Evolutionary conservation across 2,113 vertebrate species (phyloP).

Genomic region (Anolis sagrei): DNA sequence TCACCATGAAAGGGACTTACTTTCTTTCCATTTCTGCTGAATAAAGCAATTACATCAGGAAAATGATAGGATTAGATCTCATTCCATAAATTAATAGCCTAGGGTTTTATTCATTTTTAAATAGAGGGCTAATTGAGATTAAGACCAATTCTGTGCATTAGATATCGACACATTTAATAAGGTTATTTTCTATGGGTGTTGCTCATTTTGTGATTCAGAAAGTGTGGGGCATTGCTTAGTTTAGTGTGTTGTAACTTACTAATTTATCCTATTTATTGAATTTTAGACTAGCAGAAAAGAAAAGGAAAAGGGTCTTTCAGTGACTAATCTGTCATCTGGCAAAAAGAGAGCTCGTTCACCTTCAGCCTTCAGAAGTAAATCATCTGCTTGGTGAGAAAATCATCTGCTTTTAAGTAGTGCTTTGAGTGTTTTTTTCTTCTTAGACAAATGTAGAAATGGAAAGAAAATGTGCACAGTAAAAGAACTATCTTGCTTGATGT

Average conservation of each 20-base stretch:
- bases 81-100: background rate
- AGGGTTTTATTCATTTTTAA: background rate
- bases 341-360: constrained; percentile 81
- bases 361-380: constrained; percentile 80
- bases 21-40: too few species aligned
- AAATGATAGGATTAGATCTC: too few species aligned
- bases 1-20: too few species aligned
- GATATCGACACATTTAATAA: background rate
- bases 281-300: constrained; percentile 79
- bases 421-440: constrained; percentile 9
- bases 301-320: constrained; percentile 80
- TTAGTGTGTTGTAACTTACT: background rate
- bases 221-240: constrained; percentile 29
- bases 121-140: background rate
- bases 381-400: constrained; percentile 83
- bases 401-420: background rate
- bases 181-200: background rate
- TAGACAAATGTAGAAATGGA: background rate
- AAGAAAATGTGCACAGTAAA: background rate
- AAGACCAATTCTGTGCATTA: background rate
- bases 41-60: too few species aligned
- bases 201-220: constrained; percentile 12
- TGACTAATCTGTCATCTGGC: constrained; percentile 80
- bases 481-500: background rate
- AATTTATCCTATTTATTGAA: constrained; percentile 64